Evolutionary conservation across 35 echinoderm and acorn worm genomes (phyloP), one percentile per base, ranked within the genome.

Genomic region (Stichopus chloronotus): DNA sequence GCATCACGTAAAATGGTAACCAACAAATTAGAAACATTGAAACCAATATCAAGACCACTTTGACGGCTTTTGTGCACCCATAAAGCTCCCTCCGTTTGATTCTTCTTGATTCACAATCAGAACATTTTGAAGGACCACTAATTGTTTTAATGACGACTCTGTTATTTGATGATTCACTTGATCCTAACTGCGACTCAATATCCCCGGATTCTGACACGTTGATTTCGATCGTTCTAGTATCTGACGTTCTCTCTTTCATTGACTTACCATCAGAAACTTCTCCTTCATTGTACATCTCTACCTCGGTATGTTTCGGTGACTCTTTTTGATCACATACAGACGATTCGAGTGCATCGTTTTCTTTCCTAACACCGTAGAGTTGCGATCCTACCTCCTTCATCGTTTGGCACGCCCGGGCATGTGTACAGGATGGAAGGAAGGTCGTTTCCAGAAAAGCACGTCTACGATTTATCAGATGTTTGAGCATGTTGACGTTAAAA

Each of bases 21-120:
- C 80, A 83, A 56, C 80, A 83, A 56, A 83, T 7, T 55, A 83
- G 80, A n/a, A 83, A 83, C 17, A 55, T 12, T 56, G 52, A 83
- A 4, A 83, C 80, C n/a, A 83, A 20, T 55, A 83, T 83, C 9
- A 56, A 7, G 16, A 55, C 55, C 55, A 56, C 55, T 12, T 83
- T 83, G 5, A 56, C 80, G 7, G 55, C 55, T 83, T 83, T 83
- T 17, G 8, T 43, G 52, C 80, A 83, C 8, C 80, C 80, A 83
- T 53, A 52, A 4, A 83, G 80, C 80, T 83, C 80, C 4, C 53
- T 17, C 52, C 53, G 5, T 55, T 55, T 83, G 6, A 5, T 8
- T 14, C 55, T 83, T 56, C 52, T 83, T 43, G 9, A 19, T 6
- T 14, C 13, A 83, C 80, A 83, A 14, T 8, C 4, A 55, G 80